Base-by-base conservation (phyloP, 2,888 invertebrate genomes). In the Plutella xylostella region DNA sequence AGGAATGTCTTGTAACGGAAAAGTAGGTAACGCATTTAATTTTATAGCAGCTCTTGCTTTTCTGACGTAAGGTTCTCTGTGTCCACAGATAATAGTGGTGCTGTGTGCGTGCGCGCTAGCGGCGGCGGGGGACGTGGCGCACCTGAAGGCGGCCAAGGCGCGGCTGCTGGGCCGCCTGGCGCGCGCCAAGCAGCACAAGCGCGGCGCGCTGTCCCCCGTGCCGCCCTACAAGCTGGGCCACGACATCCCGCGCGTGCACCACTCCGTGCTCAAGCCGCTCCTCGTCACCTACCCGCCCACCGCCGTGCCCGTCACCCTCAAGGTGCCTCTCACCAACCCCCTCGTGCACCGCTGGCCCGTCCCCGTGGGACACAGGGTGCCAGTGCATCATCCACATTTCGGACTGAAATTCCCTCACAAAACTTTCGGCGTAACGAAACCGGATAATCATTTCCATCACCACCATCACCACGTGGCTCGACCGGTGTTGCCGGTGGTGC, bases 221-320 rank as follows among this genome's bases (percentile, higher is more conserved):
- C 84, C 84, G 1, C 67, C 85, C 3, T 85, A 66, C 61, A 85
- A 85, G 47, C 66, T 79, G 5, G 85, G 85, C 28, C 72, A 83
- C 47, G 85, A 85, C 50, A 76, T 83, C 39, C 83, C 84, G 0
- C 19, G 11, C 12, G 77, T 85, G 14, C 75, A 80, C 0, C 85
- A 85, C 54, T 85, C 85, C 1, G 61, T 84, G 7, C 57, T 84
- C 14, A 84, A 84, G 52, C 85, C 85, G 0, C 50, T 85, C 5
- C 73, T 84, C 11, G 82, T 85, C 1, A 68, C 72, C 1, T 85
- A 85, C 50, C 85, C 84, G 0, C 78, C 84, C 1, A 71, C 83
- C 0, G 74, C 83, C 1, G 60, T 80, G 0, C 80, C 78, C 1
- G 65, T 78, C 4, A 72, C 77, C 5, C 79, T 83, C 1, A 85